These are phyloP conservation scores for Chaetura pelagica DNA, from an alignment of 2,113 vertebrate species.

Conservation along the genomic window DNA sequence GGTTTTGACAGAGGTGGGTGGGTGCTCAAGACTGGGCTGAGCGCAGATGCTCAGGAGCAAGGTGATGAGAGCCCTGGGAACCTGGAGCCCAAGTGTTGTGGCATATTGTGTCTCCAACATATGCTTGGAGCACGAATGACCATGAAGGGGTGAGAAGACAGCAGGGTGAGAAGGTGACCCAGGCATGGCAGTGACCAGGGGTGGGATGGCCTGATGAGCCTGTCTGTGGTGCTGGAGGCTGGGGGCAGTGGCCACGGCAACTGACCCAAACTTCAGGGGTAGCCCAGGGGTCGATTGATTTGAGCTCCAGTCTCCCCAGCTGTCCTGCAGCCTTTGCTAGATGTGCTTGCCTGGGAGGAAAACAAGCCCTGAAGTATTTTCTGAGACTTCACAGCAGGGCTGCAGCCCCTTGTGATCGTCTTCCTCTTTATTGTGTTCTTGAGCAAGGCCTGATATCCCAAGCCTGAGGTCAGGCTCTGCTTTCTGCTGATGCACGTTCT, in stretches of 20 bases:
- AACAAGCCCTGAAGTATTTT: not conserved
- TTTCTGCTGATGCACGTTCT: not conserved
- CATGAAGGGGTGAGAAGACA: not conserved
- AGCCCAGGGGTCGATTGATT: not conserved
- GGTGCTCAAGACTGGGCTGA: not conserved
- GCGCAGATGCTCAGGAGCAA: not conserved
- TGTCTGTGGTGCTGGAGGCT: not conserved
- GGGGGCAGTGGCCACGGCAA: not conserved
- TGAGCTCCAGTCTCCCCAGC: not conserved
- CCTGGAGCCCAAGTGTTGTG: not conserved
- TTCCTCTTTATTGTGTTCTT: not conserved
- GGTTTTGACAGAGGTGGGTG: not conserved
- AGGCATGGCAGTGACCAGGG: not conserved
- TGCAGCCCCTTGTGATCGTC: not conserved
- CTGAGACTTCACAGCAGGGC: not conserved
- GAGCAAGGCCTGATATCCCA: rapidly evolving
- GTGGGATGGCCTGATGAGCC: not conserved
- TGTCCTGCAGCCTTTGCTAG: not conserved
- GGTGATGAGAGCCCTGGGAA: not conserved
- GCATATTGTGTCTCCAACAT: not conserved
- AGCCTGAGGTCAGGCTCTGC: not conserved
- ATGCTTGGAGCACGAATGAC: rapidly evolving
- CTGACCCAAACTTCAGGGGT: not conserved
- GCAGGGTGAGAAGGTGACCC: not conserved
- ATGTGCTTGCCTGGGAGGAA: not conserved